A percentile compares a stretch with the other conserved stretches of the same genome.
phyloP scores from a whole-genome alignment of 1,140 invertebrate species.

The Samia ricini region DNA sequence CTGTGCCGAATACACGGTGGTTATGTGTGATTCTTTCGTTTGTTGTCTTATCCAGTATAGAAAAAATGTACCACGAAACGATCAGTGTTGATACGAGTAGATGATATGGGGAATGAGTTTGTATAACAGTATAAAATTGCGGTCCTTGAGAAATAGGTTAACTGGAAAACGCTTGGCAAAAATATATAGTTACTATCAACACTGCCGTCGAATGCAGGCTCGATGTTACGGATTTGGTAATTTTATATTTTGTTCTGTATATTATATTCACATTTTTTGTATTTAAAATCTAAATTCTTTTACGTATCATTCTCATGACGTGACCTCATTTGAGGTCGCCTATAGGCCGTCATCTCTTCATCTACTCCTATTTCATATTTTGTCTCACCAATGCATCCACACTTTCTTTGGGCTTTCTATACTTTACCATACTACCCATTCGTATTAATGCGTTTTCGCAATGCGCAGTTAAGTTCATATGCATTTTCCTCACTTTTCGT shows the following conservation, averaged over 20 bases:
- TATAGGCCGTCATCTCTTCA: too few species aligned
- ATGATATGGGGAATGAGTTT: slow-evolving; percentile 39
- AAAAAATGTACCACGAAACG: too few species aligned
- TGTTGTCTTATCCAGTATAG: background rate
- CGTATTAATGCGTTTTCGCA: too few species aligned
- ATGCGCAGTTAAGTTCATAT: too few species aligned
- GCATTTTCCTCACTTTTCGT: too few species aligned
- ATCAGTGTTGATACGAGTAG: slow-evolving; percentile 24
- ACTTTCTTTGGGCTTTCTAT: too few species aligned
- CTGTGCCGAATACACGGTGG: background rate
- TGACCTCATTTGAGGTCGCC: too few species aligned
- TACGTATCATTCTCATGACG: too few species aligned
- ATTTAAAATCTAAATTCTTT: too few species aligned
- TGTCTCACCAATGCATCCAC: too few species aligned
- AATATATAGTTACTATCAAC: background rate
- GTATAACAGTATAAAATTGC: slow-evolving; percentile 30
- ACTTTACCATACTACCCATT: too few species aligned
- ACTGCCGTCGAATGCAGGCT: background rate
- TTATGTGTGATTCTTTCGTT: background rate
- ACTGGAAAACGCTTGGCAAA: slow-evolving; percentile 26
- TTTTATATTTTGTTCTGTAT: background rate
- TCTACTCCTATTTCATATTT: too few species aligned
- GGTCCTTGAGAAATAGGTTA: slow-evolving; percentile 30
- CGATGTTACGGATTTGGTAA: background rate
- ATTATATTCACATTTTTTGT: background rate